Evolutionary conservation across 1,140 invertebrate species (phyloP).

Genomic region (Ceratina calcarata): DNA sequence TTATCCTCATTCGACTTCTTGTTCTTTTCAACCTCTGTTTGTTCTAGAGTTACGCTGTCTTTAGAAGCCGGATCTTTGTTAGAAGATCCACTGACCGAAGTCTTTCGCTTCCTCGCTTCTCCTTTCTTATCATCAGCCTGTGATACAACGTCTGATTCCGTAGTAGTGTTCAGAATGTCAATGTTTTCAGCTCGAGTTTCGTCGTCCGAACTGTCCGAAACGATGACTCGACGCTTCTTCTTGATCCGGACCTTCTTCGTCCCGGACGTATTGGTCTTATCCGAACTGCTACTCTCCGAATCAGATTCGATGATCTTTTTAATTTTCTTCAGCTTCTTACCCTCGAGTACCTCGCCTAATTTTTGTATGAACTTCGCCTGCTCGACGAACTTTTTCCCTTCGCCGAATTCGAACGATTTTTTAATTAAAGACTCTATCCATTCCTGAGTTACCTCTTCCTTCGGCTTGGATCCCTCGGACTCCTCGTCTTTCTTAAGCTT

Average conservation of each 20-base stretch:
- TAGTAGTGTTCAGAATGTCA: constrained; percentile 10
- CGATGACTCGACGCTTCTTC: constrained; percentile 68
- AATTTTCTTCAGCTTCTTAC: constrained; percentile 69
- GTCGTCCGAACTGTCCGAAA: constrained; percentile 74
- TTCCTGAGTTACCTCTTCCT: constrained; percentile 55
- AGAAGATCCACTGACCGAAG: not conserved
- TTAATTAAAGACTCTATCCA: constrained; percentile 66
- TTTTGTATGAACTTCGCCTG: constrained; percentile 64
- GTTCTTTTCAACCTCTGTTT: not conserved
- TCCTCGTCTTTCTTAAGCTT: constrained; percentile 39
- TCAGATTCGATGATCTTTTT: constrained; percentile 69
- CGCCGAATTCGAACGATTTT: constrained; percentile 65
- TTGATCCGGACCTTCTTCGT: constrained; percentile 56
- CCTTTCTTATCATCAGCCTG: not conserved
- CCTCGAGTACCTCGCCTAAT: constrained; percentile 59
- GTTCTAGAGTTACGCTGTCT: not conserved
- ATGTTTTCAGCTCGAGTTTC: constrained; percentile 65
- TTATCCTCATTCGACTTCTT: not conserved
- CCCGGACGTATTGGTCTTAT: constrained; percentile 54
- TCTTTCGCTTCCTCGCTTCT: too few species aligned
- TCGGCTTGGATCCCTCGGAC: constrained; percentile 43
- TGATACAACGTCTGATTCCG: not conserved
- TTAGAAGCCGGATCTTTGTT: not conserved
- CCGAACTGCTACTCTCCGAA: constrained; percentile 60
- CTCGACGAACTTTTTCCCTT: constrained; percentile 67